phyloP scores from a whole-genome alignment of 2,113 vertebrate genomes.

The Apodemus sylvaticus region DNA sequence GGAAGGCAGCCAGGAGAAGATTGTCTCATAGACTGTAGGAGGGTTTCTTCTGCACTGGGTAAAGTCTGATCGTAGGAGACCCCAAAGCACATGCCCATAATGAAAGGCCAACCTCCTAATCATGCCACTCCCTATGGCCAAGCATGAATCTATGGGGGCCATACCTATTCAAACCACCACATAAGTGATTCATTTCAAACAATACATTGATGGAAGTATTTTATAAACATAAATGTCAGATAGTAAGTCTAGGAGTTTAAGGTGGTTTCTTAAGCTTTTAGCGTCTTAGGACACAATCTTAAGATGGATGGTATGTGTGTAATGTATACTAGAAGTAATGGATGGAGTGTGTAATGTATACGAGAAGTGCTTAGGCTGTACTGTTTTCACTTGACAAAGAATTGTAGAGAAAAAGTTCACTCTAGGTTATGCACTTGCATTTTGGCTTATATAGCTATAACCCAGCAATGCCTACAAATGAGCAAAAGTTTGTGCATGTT shows the following conservation, averaged over 20 bases:
- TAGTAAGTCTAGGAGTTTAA: background rate
- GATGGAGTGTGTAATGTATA: background rate
- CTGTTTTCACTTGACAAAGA: background rate
- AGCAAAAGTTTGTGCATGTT: background rate
- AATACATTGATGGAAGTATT: background rate
- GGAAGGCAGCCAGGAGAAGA: too few species aligned
- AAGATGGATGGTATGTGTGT: background rate
- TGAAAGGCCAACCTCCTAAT: too few species aligned
- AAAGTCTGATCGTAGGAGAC: too few species aligned
- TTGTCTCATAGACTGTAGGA: too few species aligned
- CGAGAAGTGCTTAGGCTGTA: background rate
- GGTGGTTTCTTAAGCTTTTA: background rate
- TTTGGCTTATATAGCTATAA: constrained; percentile 13
- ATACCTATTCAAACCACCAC: too few species aligned
- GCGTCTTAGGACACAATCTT: background rate
- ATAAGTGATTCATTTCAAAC: constrained; percentile 9
- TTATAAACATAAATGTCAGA: background rate
- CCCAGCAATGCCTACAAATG: background rate
- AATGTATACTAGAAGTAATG: background rate
- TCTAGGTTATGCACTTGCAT: background rate
- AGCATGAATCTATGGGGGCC: too few species aligned
- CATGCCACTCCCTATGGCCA: too few species aligned
- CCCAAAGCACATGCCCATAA: too few species aligned
- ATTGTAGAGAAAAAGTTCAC: background rate
- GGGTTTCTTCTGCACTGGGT: too few species aligned